phyloP scores from a whole-genome alignment of 2,888 invertebrate species.

The Cryptus armator region DNA sequence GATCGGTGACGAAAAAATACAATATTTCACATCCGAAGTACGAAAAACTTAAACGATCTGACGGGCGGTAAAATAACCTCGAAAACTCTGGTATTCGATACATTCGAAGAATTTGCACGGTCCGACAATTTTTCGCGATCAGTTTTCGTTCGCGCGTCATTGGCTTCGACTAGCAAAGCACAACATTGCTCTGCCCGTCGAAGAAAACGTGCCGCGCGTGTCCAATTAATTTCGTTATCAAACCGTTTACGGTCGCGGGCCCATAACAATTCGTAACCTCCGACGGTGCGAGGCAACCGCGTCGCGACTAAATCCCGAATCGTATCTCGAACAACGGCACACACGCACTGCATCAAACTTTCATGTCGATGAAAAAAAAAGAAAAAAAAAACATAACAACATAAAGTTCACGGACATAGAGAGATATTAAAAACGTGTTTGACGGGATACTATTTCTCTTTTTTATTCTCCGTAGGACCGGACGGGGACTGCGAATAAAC shows the following conservation, averaged over 20 bases:
- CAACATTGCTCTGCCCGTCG: not conserved
- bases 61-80: not conserved
- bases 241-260: slow-evolving; percentile 49
- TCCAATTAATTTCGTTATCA: slow-evolving; percentile 62
- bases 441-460: not conserved
- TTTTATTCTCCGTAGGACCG: slow-evolving; percentile 12
- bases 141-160: not conserved
- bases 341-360: not conserved
- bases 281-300: slow-evolving; percentile 7
- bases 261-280: slow-evolving; percentile 47
- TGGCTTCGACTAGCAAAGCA: slow-evolving; percentile 14
- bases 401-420: slow-evolving; percentile 7
- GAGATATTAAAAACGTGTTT: not conserved
- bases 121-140: not conserved
- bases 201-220: slow-evolving; percentile 48
- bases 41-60: not conserved
- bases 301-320: slow-evolving; percentile 13
- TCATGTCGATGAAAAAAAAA: not conserved
- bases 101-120: not conserved
- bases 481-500: slow-evolving; percentile 13
- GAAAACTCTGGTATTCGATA: not conserved
- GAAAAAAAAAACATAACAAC: not conserved
- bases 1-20: too few species aligned
- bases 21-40: not conserved
- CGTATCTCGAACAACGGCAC: slow-evolving; percentile 5